These are phyloP conservation scores for Nylanderia fulva DNA, from an alignment of 1,140 invertebrate species.

Conservation along the genomic window DNA sequence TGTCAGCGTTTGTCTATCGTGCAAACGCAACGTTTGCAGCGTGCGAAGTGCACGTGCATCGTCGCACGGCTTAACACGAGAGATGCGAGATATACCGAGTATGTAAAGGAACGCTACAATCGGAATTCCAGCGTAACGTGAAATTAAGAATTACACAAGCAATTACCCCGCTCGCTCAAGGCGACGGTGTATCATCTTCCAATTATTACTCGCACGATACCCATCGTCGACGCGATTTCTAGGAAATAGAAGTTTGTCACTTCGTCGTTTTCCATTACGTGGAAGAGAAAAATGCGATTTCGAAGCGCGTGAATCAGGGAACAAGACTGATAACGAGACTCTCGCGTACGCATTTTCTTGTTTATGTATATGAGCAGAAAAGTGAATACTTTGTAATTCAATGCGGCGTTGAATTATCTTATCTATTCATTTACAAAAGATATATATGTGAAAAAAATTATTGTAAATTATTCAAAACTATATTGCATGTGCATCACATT, in stretches of 20 bases:
- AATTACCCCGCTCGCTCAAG: constrained; percentile 82
- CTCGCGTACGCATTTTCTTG: neutral
- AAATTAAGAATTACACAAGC: constrained; percentile 85
- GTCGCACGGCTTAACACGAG: constrained; percentile 70
- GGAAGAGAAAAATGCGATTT: neutral
- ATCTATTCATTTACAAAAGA: neutral
- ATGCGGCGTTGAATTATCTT: neutral
- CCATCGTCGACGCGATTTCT: constrained; percentile 40
- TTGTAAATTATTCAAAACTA: neutral
- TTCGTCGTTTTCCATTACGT: neutral
- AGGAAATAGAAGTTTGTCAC: constrained; percentile 35
- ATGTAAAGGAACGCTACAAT: constrained; percentile 72
- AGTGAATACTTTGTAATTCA: neutral
- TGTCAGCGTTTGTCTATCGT: constrained; percentile 80
- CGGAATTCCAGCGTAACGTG: constrained; percentile 83
- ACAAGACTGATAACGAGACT: neutral
- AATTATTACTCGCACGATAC: constrained; percentile 82
- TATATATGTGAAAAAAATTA: neutral
- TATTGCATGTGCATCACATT: neutral
- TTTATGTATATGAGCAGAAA: neutral
- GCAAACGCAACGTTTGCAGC: constrained; percentile 43
- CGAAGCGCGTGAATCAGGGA: neutral
- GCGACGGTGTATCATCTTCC: constrained; percentile 84
- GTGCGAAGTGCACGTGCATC: constrained; percentile 33
- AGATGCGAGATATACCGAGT: constrained; percentile 74